Conservation (phyloP, 2,797 vertebrate genomes). For the Eulemur mongoz region DNA sequence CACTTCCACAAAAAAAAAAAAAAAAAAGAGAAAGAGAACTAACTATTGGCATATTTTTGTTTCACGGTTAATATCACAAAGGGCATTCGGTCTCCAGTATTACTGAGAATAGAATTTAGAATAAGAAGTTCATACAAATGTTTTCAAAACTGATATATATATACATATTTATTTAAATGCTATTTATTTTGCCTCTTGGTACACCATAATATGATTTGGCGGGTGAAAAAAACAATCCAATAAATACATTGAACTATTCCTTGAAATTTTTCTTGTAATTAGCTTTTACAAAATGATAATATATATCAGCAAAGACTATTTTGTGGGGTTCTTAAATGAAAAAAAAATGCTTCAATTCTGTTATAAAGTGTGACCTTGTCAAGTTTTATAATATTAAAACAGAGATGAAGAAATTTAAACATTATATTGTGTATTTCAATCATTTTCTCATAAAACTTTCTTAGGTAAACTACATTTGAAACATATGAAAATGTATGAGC, state of each 20-base stretch:
- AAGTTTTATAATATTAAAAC: background rate
- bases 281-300: background rate
- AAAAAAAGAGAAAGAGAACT: background rate
- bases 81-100: background rate
- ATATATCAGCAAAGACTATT: background rate
- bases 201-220: background rate
- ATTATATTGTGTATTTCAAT: background rate
- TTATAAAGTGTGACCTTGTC: background rate
- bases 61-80: background rate
- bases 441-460: background rate
- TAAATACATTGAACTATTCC: background rate
- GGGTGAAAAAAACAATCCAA: background rate
- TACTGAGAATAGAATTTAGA: slow-evolving; percentile 12
- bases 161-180: background rate
- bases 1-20: background rate
- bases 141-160: background rate
- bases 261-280: background rate
- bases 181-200: background rate
- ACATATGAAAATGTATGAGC: background rate
- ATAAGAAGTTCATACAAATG: background rate
- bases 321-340: background rate
- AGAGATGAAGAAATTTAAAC: background rate
- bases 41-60: background rate
- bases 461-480: background rate
- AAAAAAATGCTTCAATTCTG: background rate